phyloP scores from a whole-genome alignment of 2,797 vertebrate genomes.

The Coregonus sp. region DNA sequence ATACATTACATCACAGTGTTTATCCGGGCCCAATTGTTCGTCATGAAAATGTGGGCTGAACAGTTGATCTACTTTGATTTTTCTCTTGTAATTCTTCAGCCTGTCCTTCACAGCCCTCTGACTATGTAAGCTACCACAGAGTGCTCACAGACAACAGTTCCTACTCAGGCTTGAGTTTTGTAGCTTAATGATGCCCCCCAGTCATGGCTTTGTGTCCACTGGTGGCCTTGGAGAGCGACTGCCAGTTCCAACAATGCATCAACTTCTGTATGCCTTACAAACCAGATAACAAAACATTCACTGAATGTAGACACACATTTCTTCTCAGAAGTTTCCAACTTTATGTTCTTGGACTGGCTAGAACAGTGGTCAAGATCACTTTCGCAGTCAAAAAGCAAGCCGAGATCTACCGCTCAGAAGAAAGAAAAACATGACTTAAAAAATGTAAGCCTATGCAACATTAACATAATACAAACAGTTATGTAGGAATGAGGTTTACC shows the following conservation, averaged over 20 bases:
- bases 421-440: too few relatives aligned
- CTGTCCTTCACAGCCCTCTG: background rate
- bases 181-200: constrained; percentile 28
- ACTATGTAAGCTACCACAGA: background rate
- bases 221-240: background rate
- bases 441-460: too few relatives aligned
- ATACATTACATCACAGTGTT: background rate
- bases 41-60: background rate
- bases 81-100: background rate
- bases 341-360: too few relatives aligned
- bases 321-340: too few relatives aligned
- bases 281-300: background rate
- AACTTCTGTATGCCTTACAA: background rate
- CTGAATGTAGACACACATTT: too few relatives aligned
- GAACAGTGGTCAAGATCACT: too few relatives aligned
- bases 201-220: background rate
- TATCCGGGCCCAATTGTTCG: background rate
- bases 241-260: background rate
- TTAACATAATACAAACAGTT: too few relatives aligned
- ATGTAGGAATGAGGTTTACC: too few relatives aligned
- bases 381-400: too few relatives aligned
- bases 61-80: background rate
- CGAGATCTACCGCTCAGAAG: too few relatives aligned
- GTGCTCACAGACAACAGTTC: background rate
- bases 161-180: background rate